Evolutionary conservation across 2,113 vertebrate species (phyloP).

Genomic region (Lophura nycthemera): DNA sequence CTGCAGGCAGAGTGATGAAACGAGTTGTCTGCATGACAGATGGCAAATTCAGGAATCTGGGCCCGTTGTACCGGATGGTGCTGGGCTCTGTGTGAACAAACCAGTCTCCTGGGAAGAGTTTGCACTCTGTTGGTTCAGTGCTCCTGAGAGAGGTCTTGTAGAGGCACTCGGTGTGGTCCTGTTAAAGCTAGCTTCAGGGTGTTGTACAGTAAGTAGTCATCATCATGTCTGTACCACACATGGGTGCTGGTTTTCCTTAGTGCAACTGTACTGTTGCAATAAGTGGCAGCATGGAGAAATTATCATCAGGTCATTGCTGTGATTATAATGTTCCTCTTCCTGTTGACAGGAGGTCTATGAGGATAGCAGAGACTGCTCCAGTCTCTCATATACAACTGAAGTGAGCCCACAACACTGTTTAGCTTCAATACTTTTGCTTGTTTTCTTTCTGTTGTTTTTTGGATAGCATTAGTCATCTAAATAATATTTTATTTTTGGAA

Average conservation of each 20-base stretch:
- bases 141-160: background rate
- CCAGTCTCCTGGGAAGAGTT: background rate
- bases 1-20: background rate
- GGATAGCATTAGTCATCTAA: background rate
- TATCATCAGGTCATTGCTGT: background rate
- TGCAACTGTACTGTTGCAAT: background rate
- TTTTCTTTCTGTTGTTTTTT: background rate
- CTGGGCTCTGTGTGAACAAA: background rate
- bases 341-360: background rate
- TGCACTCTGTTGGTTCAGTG: background rate
- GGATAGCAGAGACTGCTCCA: background rate
- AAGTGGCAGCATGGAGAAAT: background rate
- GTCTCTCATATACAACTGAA: background rate
- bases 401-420: background rate
- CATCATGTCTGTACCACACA: accelerated
- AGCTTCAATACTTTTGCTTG: background rate
- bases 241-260: background rate
- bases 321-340: background rate
- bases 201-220: background rate
- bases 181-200: background rate
- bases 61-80: accelerated
- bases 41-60: background rate
- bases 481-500: background rate
- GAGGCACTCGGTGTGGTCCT: background rate
- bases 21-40: background rate